A percentile compares a stretch with the other conserved stretches of the same genome.
phyloP scores from a whole-genome alignment of 2,113 vertebrate genomes.

The Ceuthmochares aereus region DNA sequence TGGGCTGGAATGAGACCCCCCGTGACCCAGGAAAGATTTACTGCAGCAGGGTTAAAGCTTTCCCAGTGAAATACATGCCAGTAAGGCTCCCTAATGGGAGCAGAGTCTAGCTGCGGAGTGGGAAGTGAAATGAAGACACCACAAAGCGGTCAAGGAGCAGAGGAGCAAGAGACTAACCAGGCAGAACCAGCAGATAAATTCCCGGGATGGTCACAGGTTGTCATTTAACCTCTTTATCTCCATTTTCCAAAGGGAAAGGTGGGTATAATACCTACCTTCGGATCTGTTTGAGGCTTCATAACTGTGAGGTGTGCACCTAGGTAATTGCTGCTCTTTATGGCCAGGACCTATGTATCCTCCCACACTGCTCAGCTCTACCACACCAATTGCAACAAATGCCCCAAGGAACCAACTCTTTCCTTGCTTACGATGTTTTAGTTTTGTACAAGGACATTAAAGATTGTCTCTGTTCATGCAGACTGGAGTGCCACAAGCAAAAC shows the following conservation, averaged over 20 bases:
- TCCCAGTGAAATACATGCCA: not conserved
- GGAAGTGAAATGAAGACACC: not conserved
- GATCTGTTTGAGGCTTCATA: no score
- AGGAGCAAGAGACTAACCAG: not conserved
- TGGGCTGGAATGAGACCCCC: slow-evolving; percentile 31
- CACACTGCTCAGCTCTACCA: not conserved
- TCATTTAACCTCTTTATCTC: not conserved
- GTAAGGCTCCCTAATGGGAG: not conserved
- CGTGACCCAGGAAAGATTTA: slow-evolving; percentile 5
- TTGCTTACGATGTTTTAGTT: rapidly evolving
- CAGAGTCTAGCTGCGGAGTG: not conserved
- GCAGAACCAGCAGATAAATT: not conserved
- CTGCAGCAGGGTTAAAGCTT: slow-evolving; percentile 32
- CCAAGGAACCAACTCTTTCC: not conserved
- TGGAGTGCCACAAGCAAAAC: not conserved
- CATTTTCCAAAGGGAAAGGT: not conserved
- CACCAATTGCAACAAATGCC: not conserved
- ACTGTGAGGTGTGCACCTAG: rapidly evolving
- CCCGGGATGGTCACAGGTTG: not conserved
- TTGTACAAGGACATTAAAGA: rapidly evolving
- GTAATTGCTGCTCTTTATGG: rapidly evolving
- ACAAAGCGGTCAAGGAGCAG: not conserved
- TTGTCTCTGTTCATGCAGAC: not conserved
- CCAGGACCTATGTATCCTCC: not conserved
- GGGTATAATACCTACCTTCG: rapidly evolving